Conservation (phyloP, 2,113 vertebrate species). For the Noturus placidus region DNA sequence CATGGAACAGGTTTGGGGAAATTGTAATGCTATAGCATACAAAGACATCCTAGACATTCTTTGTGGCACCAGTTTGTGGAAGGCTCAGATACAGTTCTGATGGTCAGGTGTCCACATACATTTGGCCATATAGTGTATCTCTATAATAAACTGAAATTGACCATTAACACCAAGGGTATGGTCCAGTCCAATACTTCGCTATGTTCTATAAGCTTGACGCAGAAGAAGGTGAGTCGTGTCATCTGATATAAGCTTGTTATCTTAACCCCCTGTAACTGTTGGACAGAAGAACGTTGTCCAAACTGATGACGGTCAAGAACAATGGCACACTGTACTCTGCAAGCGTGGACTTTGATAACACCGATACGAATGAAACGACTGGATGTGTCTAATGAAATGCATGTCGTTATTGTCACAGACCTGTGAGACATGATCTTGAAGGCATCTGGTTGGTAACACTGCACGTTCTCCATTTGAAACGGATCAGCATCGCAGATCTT, state of each 20-base stretch:
- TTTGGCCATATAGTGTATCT: background rate
- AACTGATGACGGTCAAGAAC: background rate
- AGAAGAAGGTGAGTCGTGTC: background rate
- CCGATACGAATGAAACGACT: background rate
- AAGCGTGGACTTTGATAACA: background rate
- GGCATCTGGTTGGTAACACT: slow-evolving; percentile 89
- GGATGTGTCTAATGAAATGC: background rate
- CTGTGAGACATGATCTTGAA: slow-evolving; percentile 94
- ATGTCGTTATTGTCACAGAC: slow-evolving; percentile 60
- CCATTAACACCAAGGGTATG: background rate
- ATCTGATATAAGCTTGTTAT: background rate
- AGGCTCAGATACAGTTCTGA: background rate
- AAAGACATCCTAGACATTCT: background rate
- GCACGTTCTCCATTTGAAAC: slow-evolving; percentile 93
- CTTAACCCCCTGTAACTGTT: background rate
- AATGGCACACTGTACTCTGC: background rate
- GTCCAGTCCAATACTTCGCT: too few species aligned
- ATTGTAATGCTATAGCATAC: background rate
- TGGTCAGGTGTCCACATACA: background rate
- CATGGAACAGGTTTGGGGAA: background rate
- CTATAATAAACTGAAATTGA: background rate
- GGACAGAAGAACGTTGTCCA: too few species aligned
- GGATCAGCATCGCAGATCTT: slow-evolving; percentile 93
- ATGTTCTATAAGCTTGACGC: background rate
- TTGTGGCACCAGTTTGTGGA: background rate